Base-by-base conservation (phyloP, 2,113 vertebrate genomes). In the Gasterosteus nipponicus region DNA sequence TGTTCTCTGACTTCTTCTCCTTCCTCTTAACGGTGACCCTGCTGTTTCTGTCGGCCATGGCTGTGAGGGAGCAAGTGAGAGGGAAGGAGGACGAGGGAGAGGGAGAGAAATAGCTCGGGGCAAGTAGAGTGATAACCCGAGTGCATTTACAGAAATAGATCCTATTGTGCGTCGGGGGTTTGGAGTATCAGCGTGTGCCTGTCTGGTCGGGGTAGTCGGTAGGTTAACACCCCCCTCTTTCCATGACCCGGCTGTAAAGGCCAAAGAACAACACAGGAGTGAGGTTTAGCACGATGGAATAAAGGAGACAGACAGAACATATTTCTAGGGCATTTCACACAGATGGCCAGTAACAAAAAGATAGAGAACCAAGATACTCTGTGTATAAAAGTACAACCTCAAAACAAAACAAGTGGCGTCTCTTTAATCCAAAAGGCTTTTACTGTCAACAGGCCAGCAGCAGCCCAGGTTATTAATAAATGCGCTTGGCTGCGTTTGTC, bases 401-500 rank as follows among this genome's bases (percentile, higher is more conserved):
- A 77, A 26, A 49, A 70, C 49, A 58, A 31, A 67, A 38, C 19
- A 8, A 59, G 53, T 19, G 29, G 51, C n/a, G 42, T 51, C 68
- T 53, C 66, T 78, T 38, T 44, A 80, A 81, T 86, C 78, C 31
- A 57, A 63, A 54, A 68, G 73, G 77, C 75, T 87, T 88, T 22
- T 68, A 81, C 79, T 89, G 89, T 91, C 90, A 87, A 57, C 87
- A 89, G 57, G 78, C 86, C 89, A 87, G 86, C 91, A 93, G 81
- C 88, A 87, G 90, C 86, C 86, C 49, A 26, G 77, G 89, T 90
- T 94, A 94, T 94, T 91, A 93, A 93, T 94, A 94, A 86, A 85
- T 4, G 46, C 57, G 75, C 62, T 80, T 74, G 88, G 66, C 65
- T 89, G 67, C 73, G 70, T 73, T 31, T 73, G 41, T 73, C 47